A percentile compares a stretch with the other conserved stretches of the same genome.
phyloP scores from a whole-genome alignment of 1,140 invertebrate species.

The Leguminivora glycinivorella region DNA sequence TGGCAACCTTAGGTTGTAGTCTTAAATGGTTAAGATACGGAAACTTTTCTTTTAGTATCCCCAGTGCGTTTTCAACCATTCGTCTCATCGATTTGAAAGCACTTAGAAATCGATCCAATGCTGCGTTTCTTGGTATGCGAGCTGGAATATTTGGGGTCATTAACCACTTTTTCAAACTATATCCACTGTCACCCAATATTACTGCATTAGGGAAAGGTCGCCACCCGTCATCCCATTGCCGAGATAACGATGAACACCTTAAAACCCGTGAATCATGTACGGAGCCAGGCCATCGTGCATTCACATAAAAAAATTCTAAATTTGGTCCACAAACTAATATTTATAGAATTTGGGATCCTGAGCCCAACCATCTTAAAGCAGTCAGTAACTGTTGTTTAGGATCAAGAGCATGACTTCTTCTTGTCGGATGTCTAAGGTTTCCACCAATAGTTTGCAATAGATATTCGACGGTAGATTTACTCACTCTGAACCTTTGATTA shows the following conservation, averaged over 20 bases:
- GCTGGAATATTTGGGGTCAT: neutral
- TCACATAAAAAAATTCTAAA: conserved; percentile 20
- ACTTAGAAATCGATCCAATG: conserved; percentile 5
- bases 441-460: too few relatives aligned
- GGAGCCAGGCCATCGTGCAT: conserved; percentile 23
- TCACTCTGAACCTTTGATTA: too few relatives aligned
- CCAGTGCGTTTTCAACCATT: conserved; percentile 15
- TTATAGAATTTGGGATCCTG: too few relatives aligned
- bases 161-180: conserved; percentile 9
- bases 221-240: conserved; percentile 13
- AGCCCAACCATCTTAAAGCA: too few relatives aligned
- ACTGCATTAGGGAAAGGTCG: conserved; percentile 9
- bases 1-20: neutral
- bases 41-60: conserved; percentile 4
- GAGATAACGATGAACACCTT: conserved; percentile 15
- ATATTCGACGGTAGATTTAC: too few relatives aligned
- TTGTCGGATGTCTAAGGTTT: too few relatives aligned
- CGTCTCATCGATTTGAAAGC: neutral
- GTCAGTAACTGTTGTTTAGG: too few relatives aligned
- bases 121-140: neutral
- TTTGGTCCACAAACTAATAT: conserved; percentile 20
- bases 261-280: conserved; percentile 20
- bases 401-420: too few relatives aligned
- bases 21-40: conserved; percentile 9
- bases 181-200: conserved; percentile 26